Evolutionary conservation across 92 coral and sea anemone genomes (phyloP).

Genomic region (Zoanthus sansibaricus): DNA sequence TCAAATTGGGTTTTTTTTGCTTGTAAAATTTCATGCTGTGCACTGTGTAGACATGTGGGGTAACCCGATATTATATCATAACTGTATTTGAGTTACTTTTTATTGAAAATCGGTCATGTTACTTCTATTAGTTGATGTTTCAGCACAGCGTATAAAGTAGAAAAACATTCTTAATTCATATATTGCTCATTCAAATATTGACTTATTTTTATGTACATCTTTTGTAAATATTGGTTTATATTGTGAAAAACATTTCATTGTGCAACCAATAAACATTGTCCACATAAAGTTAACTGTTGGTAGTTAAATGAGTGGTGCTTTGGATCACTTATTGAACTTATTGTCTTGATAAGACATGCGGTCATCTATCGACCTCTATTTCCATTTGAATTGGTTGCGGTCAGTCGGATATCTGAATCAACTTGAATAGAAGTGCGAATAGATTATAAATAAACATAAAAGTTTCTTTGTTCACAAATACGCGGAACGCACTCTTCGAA

Average conservation of each 20-base stretch:
- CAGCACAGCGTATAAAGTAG: background rate
- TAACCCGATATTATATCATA: background rate
- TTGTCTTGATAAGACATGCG: background rate
- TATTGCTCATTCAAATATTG: background rate
- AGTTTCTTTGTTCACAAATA: background rate
- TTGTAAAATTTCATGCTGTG: background rate
- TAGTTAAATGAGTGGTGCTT: background rate
- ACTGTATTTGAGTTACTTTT: background rate
- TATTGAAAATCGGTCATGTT: background rate
- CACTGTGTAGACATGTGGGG: background rate
- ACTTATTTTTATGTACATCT: background rate
- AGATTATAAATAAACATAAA: background rate
- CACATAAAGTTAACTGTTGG: background rate
- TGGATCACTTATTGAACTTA: background rate
- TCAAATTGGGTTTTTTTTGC: no score
- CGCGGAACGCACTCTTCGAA: no score
- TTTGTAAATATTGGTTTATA: background rate
- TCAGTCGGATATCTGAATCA: background rate
- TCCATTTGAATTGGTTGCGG: background rate
- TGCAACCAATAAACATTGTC: background rate
- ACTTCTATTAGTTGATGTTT: constrained; percentile 15
- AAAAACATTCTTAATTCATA: background rate
- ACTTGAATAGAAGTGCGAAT: background rate
- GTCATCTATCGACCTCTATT: background rate
- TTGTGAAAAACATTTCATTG: background rate